A percentile compares a stretch with the other conserved stretches of the same genome.
Evolutionary conservation across 2,797 vertebrate genomes (phyloP).

Genomic region (Anguilla megastoma): DNA sequence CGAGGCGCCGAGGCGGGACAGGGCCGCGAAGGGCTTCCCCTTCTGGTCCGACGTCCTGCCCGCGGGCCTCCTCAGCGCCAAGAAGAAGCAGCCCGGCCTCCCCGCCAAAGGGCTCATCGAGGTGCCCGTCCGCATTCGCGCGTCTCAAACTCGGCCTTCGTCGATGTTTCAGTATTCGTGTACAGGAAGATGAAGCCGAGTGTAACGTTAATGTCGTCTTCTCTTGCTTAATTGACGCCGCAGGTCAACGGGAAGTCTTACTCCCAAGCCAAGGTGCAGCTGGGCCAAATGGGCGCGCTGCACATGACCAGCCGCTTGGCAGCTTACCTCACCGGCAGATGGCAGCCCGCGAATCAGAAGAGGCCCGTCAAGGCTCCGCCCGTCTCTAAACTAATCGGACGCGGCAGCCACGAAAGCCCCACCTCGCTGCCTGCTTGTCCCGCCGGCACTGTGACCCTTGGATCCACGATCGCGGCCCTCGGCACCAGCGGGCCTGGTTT

Average conservation of each 20-base stretch:
- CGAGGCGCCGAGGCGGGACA: constrained; percentile 67
- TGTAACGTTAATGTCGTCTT: neutral
- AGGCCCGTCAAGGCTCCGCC: constrained; percentile 68
- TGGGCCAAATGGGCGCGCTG: constrained; percentile 91
- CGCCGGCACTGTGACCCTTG: neutral
- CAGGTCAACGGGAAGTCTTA: constrained; percentile 93
- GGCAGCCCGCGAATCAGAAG: constrained; percentile 70
- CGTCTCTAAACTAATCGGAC: constrained; percentile 43
- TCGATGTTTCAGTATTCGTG: neutral
- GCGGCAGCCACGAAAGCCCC: neutral
- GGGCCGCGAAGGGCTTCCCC: constrained; percentile 72
- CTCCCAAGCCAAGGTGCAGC: constrained; percentile 85
- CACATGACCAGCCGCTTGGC: constrained; percentile 92
- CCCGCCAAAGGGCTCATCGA: constrained; percentile 59
- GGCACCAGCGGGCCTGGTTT: constrained; percentile 42
- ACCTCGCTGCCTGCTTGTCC: neutral
- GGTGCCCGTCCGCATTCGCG: constrained; percentile 48
- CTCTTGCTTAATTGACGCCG: neutral
- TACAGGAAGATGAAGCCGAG: neutral
- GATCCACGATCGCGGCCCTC: constrained; percentile 4
- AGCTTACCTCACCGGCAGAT: constrained; percentile 85
- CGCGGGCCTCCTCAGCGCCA: constrained; percentile 79
- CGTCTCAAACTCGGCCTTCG: neutral
- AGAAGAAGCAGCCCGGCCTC: constrained; percentile 58
- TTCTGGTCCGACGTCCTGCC: constrained; percentile 76